Evolutionary conservation across 1,140 invertebrate genomes (phyloP), one percentile per base, ranked within the genome.

Genomic region (Harlomillsia oculata): DNA sequence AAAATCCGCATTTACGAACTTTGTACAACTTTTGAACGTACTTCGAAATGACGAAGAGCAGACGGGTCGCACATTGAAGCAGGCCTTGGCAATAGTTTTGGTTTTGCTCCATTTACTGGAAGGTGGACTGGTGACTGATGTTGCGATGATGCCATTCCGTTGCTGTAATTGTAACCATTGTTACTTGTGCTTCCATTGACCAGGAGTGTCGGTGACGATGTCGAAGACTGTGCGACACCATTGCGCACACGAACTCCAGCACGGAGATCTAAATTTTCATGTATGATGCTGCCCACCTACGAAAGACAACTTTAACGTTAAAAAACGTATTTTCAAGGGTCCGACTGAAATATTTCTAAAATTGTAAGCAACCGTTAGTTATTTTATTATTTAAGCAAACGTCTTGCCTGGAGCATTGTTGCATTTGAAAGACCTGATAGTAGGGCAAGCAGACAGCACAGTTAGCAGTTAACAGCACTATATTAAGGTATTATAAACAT

Each of bases 241-340:
- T 29, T 6, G 5, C 29, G 32, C 3, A 13, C 11, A 11, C 41
- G 40, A 3, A 4, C 16, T 16, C 18, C n/a, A n/a, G 49, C 49
- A 26, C 37, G 49, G 3, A 55, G 18, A 26, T 62, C 55, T 37
- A 62, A 49, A 40, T 49, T 59, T 52, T 62, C 56, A 44, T 45
- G 51, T 16, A 62, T 34, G 28, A 58, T 40, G 46, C 28, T 39
- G 29, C 34, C 40, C 41, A 62, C 48, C 60, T 62, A 28, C 16
- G 25, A 55, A 36, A 20, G 41, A 18, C 21, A 36, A 39, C n/a
- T n/a, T n/a, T n/a, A n/a, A n/a, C n/a, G n/a, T n/a, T n/a, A n/a
- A n/a, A n/a, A n/a, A n/a, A n/a, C n/a, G n/a, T n/a, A n/a, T n/a
- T n/a, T n/a, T n/a, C n/a, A n/a, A n/a, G n/a, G n/a, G n/a, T n/a